Conservation (phyloP, 2,113 vertebrate species). For the Corythornis cristatus region DNA sequence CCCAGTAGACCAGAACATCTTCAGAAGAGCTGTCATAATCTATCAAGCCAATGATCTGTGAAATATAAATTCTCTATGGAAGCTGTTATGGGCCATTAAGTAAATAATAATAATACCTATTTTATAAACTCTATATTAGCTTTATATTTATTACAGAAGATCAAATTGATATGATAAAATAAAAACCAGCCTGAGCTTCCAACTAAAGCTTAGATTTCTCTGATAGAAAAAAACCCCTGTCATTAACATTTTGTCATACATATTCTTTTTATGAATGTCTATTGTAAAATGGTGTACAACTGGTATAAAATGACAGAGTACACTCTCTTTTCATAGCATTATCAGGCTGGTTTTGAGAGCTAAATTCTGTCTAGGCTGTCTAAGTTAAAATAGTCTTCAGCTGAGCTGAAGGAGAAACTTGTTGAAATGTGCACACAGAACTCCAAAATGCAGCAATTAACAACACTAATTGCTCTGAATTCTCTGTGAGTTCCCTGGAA, state of each 20-base stretch:
- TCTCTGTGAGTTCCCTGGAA: not conserved
- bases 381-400: not conserved
- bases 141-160: conserved; percentile 53
- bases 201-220: not conserved
- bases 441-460: conserved; percentile 12
- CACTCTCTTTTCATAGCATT: not conserved
- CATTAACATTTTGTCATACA: not conserved
- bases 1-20: conserved; percentile 71
- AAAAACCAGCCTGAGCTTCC: not conserved
- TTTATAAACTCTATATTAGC: conserved; percentile 64
- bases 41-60: conserved; percentile 64
- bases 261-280: not conserved
- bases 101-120: conserved; percentile 75
- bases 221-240: not conserved
- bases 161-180: conserved; percentile 29
- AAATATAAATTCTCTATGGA: conserved; percentile 69
- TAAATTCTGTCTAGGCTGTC: not conserved
- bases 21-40: conserved; percentile 70
- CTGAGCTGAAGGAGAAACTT: not conserved
- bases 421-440: not conserved
- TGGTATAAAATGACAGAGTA: not conserved
- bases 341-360: not conserved
- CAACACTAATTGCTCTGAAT: conserved; percentile 42
- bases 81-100: conserved; percentile 64
- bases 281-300: not conserved